Evolutionary conservation across 2,888 invertebrate genomes (phyloP), one percentile per base, ranked within the genome.

Genomic region (Acronicta leporina): DNA sequence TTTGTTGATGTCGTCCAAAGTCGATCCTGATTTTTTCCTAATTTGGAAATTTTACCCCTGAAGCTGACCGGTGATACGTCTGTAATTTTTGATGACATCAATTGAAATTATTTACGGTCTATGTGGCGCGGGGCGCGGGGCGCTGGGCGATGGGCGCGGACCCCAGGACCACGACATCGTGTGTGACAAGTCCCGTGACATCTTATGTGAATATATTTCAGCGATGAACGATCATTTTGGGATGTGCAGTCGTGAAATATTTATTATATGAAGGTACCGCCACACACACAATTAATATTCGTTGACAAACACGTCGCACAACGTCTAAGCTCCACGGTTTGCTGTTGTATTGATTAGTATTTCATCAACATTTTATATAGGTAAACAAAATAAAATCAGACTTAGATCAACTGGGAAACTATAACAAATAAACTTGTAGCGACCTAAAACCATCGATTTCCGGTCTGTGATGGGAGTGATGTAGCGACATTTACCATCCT

Each of bases 1-100:
- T 86, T 80, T 20, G 20, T 20, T 20, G 81, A 86, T 86, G 81
- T 81, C 75, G 76, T 80, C 57, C 70, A 54, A 41, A 51, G 27
- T 46, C 68, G 41, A 66, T 33, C 71, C 73, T 62, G 67, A 72
- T 77, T 69, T 72, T 46, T 60, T 59, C 63, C 51, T 66, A 80
- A 80, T 79, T 75, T 54, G 16, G 63, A 73, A 71, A 76, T 65
- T 63, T 77, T 49, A 71, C 78, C 79, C 68, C 63, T 76, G 64
- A 48, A 51, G 55, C 55, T 73, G 61, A 65, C 55, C 53, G 53
- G 53, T 52, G 66, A 45, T 54, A 63, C 40, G 38, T 55, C 59
- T 50, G 46, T 69, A 50, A 69, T 71, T 61, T 68, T 63, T 73
- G 60, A 68, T 65, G 42, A 44, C 63, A 78, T 53, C 68, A 58